Evolutionary conservation across 1,140 invertebrate species (phyloP), one percentile per base, ranked within the genome.

Genomic region (Listronotus oregonensis): DNA sequence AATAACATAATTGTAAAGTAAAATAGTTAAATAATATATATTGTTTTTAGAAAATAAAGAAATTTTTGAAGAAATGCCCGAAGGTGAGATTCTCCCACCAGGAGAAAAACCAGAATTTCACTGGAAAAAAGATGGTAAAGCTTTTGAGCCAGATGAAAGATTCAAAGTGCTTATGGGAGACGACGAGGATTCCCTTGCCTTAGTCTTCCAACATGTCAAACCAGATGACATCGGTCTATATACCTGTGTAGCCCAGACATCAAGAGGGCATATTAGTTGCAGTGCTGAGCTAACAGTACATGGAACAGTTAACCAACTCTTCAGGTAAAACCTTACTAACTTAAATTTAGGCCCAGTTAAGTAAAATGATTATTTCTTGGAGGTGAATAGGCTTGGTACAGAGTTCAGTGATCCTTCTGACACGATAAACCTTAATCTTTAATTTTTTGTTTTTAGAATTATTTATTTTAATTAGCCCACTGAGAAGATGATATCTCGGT

Each of bases 161-260:
- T 97, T 97, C 77, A 96, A 97, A 80, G 94, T 98, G 14, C 80
- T 96, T 8, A 91, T 96, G 73, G 90, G 92, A 68, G 93, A 96
- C 70, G 92, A 96, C 69, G 94, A 96, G 73, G 95, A 97, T 73
- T 96, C 91, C 0, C 81, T 97, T 47, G 93, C 92, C 15, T 80
- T 98, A 10, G 90, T 96, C 0, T 97, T 98, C 80, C 93, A 96
- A 73, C 92, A 97, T 72, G 94, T 97, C 0, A 93, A 89, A 73
- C 93, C 93, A 0, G 94, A 96, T 76, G 94, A 97, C 79, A 94
- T 94, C 21, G 95, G 95, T 6, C 82, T 96, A 5, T 97, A 98
- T 78, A 97, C 95, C 0, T 97, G 95, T 73, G 93, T 96, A 0
- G 95, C 95, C 0, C 93, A 94, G 74, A 98, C 96, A 0, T 88